phyloP scores from a whole-genome alignment of 1,140 invertebrate species.

The Danaus melanippus region DNA sequence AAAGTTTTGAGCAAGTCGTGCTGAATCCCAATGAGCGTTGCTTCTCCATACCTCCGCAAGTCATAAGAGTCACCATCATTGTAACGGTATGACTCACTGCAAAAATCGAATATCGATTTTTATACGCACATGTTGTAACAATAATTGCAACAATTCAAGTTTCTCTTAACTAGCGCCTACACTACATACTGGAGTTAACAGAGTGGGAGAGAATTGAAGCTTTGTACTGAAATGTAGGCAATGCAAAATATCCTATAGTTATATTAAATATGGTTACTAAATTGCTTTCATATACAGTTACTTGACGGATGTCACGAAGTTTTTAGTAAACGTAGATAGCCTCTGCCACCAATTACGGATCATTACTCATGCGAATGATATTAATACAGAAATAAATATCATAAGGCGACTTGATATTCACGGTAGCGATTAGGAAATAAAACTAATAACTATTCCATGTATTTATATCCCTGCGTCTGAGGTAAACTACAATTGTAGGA shows the following conservation, averaged over 20 bases:
- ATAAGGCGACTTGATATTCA: no score
- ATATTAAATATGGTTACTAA: slow-evolving; percentile 6
- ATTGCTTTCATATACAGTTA: slow-evolving; percentile 41
- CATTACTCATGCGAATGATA: slow-evolving; percentile 59
- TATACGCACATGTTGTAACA: slow-evolving; percentile 19
- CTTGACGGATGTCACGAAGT: slow-evolving; percentile 59
- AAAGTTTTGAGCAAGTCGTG: slow-evolving; percentile 49
- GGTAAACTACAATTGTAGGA: no score
- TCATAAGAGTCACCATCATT: slow-evolving; percentile 35
- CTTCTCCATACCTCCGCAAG: slow-evolving; percentile 21
- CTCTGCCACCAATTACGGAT: slow-evolving; percentile 59
- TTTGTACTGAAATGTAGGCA: no score
- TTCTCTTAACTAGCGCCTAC: no score
- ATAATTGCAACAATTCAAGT: slow-evolving; percentile 9
- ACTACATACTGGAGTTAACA: no score
- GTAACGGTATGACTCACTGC: slow-evolving; percentile 39
- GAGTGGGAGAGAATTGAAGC: no score
- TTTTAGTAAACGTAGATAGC: slow-evolving; percentile 56
- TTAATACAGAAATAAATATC: slow-evolving; percentile 24
- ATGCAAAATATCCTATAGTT: neutral
- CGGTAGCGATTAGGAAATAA: no score
- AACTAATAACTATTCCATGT: no score
- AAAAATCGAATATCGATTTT: slow-evolving; percentile 39
- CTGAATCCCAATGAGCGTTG: slow-evolving; percentile 58
- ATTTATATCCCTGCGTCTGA: no score